Evolutionary conservation across 2,888 invertebrate species (phyloP).

Genomic region (Luperina nickerlii): DNA sequence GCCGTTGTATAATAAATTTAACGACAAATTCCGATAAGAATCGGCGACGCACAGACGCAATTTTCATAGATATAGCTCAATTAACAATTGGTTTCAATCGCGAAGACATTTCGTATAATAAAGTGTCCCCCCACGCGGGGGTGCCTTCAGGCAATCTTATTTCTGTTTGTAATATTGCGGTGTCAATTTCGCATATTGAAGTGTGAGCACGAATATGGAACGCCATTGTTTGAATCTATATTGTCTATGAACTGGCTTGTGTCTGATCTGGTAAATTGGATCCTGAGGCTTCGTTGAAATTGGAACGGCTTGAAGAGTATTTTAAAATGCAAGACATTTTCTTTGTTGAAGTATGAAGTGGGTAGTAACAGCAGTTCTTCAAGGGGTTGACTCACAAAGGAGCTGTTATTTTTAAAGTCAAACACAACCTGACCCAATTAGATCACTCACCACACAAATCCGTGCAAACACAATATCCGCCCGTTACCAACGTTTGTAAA

Average conservation of each 20-base stretch:
- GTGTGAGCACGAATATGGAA: slow-evolving; percentile 85
- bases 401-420: slow-evolving; percentile 36
- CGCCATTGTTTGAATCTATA: slow-evolving; percentile 80
- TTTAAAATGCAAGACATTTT: slow-evolving; percentile 49
- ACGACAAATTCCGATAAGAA: slow-evolving; percentile 89
- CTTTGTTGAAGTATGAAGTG: slow-evolving; percentile 24
- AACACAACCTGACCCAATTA: slow-evolving; percentile 59
- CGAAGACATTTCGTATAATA: slow-evolving; percentile 89
- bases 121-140: slow-evolving; percentile 82
- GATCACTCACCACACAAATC: slow-evolving; percentile 50
- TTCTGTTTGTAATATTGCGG: slow-evolving; percentile 90
- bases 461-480: slow-evolving; percentile 57
- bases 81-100: slow-evolving; percentile 91
- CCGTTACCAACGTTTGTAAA: slow-evolving; percentile 66
- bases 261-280: slow-evolving; percentile 77
- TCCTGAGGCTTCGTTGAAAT: slow-evolving; percentile 64
- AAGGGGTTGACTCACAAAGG: slow-evolving; percentile 34
- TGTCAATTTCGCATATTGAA: slow-evolving; percentile 90
- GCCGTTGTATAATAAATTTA: slow-evolving; percentile 86
- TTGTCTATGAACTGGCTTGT: slow-evolving; percentile 84
- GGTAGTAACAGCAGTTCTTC: slow-evolving; percentile 28
- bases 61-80: slow-evolving; percentile 90
- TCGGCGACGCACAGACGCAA: slow-evolving; percentile 87
- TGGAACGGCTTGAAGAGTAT: slow-evolving; percentile 49
- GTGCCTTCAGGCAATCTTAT: slow-evolving; percentile 87